These are phyloP conservation scores for Meloidogyne exigua DNA, from an alignment of 1,140 invertebrate genomes.

Conservation along the genomic window DNA sequence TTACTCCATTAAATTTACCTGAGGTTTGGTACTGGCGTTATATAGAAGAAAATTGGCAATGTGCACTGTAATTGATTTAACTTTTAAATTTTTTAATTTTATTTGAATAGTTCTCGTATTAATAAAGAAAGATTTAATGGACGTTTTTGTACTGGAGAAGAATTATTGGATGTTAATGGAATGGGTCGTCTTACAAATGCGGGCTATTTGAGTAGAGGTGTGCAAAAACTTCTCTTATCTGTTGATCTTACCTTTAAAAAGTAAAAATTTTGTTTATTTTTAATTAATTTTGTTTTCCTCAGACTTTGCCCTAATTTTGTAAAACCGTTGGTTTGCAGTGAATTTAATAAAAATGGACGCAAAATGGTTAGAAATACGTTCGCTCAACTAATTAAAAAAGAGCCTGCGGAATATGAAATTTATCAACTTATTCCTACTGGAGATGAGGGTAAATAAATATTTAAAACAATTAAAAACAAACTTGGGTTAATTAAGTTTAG, in stretches of 20 bases:
- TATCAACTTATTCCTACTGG: conserved; percentile 49
- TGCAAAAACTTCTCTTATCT: conserved; percentile 53
- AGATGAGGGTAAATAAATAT: conserved; percentile 37
- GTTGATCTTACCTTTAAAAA: conserved; percentile 19
- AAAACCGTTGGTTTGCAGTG: conserved; percentile 46
- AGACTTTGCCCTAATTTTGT: conserved; percentile 11
- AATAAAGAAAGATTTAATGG: conserved; percentile 41
- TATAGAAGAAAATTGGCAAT: conserved; percentile 55
- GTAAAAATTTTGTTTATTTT: conserved; percentile 31
- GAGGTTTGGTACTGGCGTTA: conserved; percentile 58
- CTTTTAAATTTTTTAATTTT: conserved; percentile 4
- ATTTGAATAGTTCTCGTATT: conserved; percentile 1
- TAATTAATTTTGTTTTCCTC: conserved; percentile 39
- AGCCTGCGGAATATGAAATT: conserved; percentile 53
- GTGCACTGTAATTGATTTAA: conserved; percentile 38
- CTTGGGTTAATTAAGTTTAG: too few species aligned
- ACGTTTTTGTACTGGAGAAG: conserved; percentile 59
- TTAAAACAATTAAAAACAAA: too few species aligned
- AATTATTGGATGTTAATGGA: conserved; percentile 48
- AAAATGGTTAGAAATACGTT: conserved; percentile 45
- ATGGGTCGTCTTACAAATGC: conserved; percentile 56
- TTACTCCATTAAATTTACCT: conserved; percentile 55
- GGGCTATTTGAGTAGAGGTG: conserved; percentile 50
- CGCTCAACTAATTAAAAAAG: conserved; percentile 26
- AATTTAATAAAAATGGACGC: conserved; percentile 55